Conservation (phyloP, 2,797 vertebrate genomes). For the Microhierax caerulescens region DNA sequence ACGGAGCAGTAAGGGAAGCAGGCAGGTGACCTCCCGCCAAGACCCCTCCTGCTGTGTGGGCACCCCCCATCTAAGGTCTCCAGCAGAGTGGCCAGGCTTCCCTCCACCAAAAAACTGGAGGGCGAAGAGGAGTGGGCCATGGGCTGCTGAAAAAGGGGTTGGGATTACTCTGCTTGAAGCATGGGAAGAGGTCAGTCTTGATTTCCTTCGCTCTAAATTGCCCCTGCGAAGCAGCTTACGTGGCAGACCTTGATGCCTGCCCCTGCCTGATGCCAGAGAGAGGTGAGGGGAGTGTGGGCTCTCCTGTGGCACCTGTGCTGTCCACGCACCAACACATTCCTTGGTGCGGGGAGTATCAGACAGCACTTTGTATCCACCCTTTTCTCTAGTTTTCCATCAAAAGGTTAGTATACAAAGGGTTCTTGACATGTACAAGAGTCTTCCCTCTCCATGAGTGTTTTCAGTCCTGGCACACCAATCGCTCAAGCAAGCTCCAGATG, state of each 20-base stretch:
- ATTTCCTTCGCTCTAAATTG: not conserved
- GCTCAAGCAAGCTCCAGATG: not conserved
- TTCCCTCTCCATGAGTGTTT: not conserved
- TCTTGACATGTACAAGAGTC: not conserved
- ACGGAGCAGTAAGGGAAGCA: not conserved
- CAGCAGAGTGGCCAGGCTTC: fast-evolving
- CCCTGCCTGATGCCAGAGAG: not conserved
- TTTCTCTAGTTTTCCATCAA: not conserved
- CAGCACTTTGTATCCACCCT: not conserved
- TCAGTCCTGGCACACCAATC: not conserved
- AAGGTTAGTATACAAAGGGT: not conserved
- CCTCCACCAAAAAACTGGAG: not conserved
- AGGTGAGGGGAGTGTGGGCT: fast-evolving
- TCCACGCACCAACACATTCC: fast-evolving
- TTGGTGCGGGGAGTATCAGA: fast-evolving
- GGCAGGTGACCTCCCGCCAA: not conserved
- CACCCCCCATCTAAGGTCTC: not conserved
- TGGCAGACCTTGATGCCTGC: not conserved
- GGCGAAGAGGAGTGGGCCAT: fast-evolving
- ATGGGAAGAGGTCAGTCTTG: not conserved
- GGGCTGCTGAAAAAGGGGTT: not conserved
- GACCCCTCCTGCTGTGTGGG: not conserved
- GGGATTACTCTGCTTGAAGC: not conserved
- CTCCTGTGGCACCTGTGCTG: fast-evolving
- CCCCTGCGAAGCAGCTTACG: fast-evolving